Evolutionary conservation across 1,140 invertebrate genomes (phyloP), one percentile per base, ranked within the genome.

Genomic region (Meloidogyne exigua): DNA sequence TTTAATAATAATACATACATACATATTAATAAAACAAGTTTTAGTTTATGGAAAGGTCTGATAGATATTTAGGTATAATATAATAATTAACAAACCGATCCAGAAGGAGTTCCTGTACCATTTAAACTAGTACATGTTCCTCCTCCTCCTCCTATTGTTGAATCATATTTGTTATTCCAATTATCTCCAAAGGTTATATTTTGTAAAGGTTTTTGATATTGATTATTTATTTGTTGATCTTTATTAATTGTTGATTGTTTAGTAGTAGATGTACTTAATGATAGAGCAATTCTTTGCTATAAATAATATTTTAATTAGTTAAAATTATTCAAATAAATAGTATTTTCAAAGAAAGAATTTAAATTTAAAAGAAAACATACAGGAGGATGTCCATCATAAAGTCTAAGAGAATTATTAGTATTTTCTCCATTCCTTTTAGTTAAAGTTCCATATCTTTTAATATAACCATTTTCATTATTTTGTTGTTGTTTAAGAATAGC

Each of bases 141-240:
- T n/a, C 7, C 28, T n/a, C 5, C 4, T 57, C 49, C 49, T n/a
- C 7, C 28, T n/a, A 18, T n/a, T 57, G 49, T 57, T 57, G 18
- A 18, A n/a, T 57, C n/a, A 57, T 18, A 7, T 42, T 42, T 42
- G 26, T 3, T 4, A 18, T 44, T 25, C 39, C 68, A 69, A 28
- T 23, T 15, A 23, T 44, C 68, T 11, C n/a, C 68, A 68, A 69
- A 10, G 44, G 42, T 44, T 25, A 57, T 64, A 26, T 65, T 63
- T 62, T 65, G 62, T 62, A 62, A 62, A 28, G 23, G 63, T 42
- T 42, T 68, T 21, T 42, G 66, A 32, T 68, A 42, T 68, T 68
- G 28, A 32, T 69, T 28, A 49, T 4, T 39, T 39, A 39, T 7
- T 39, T 9, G 18, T 57, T 57, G 18, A 4, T 57, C 13, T 57